Conservation (phyloP, 2,113 vertebrate genomes). For the Ammodytes marinus region DNA sequence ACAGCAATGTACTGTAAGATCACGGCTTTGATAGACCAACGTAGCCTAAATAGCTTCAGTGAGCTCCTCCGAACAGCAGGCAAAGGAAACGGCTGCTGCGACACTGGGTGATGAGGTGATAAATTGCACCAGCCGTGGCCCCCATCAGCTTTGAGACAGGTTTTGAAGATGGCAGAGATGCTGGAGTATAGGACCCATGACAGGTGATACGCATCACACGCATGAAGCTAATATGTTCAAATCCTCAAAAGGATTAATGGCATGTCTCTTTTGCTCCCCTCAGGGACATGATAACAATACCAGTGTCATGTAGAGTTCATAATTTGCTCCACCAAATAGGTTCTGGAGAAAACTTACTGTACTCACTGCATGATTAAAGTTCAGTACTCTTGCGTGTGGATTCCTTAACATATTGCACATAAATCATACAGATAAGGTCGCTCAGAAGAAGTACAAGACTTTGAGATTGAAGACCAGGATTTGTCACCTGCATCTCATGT, state of each 20-base stretch:
- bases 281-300: too few species aligned
- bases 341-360: neutral
- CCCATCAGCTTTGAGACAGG: conserved; percentile 31
- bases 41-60: conserved; percentile 24
- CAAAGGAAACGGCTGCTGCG: conserved; percentile 16
- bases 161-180: conserved; percentile 12
- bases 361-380: neutral
- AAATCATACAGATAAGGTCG: neutral
- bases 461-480: neutral
- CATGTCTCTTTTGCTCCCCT: neutral
- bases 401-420: neutral
- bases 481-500: neutral
- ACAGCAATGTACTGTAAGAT: conserved; percentile 39
- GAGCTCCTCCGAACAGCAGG: neutral
- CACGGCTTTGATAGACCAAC: conserved; percentile 18
- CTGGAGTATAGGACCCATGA: neutral
- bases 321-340: neutral
- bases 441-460: neutral
- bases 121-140: conserved; percentile 20
- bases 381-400: neutral
- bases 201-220: conserved; percentile 22
- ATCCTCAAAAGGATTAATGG: conserved; percentile 3
- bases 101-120: conserved; percentile 47
- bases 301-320: neutral
- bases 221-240: neutral